Percentiles rank a stretch among this genome's conserved stretches.
Conservation (phyloP, 1,140 invertebrate species). For the Drosophila aff. region DNA sequence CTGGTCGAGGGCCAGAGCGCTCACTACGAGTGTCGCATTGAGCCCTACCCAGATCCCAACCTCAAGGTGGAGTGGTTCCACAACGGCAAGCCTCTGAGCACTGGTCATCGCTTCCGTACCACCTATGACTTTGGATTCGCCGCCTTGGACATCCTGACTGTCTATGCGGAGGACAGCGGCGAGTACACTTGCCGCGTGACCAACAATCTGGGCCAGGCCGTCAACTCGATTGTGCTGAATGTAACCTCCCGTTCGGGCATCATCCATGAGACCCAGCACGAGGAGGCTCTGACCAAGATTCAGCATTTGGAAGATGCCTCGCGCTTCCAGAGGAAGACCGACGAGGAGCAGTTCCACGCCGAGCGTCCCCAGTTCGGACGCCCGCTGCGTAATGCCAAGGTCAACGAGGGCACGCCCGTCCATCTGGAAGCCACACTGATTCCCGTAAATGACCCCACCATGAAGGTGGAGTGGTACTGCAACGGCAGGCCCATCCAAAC, state of each 20-base stretch:
- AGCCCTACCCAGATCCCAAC: conserved; percentile 97
- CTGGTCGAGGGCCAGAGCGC: conserved; percentile 95
- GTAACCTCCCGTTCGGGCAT: conserved; percentile 94
- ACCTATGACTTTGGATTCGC: conserved; percentile 98
- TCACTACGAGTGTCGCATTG: conserved; percentile 98
- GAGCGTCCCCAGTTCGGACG: conserved; percentile 96
- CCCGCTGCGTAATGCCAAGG: conserved; percentile 93
- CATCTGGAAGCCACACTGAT: conserved; percentile 98
- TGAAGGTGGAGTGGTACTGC: conserved; percentile 98
- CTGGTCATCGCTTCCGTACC: conserved; percentile 95
- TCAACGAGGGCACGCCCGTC: conserved; percentile 94
- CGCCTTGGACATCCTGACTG: conserved; percentile 95
- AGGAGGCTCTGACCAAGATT: conserved; percentile 96
- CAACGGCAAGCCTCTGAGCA: conserved; percentile 95
- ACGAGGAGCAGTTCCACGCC: conserved; percentile 90
- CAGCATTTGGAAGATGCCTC: conserved; percentile 95
- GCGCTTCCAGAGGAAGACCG: conserved; percentile 89
- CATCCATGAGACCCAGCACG: conserved; percentile 97
- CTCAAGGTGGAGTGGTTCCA: conserved; percentile 98
- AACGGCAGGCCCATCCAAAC: conserved; percentile 96
- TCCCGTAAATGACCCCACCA: conserved; percentile 97
- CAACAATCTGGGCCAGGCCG: conserved; percentile 93
- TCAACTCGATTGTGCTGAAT: conserved; percentile 92
- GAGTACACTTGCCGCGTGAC: conserved; percentile 96
- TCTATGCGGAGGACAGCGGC: conserved; percentile 97